phyloP scores from a whole-genome alignment of 2,113 vertebrate genomes.

The Megaceryle torquata region DNA sequence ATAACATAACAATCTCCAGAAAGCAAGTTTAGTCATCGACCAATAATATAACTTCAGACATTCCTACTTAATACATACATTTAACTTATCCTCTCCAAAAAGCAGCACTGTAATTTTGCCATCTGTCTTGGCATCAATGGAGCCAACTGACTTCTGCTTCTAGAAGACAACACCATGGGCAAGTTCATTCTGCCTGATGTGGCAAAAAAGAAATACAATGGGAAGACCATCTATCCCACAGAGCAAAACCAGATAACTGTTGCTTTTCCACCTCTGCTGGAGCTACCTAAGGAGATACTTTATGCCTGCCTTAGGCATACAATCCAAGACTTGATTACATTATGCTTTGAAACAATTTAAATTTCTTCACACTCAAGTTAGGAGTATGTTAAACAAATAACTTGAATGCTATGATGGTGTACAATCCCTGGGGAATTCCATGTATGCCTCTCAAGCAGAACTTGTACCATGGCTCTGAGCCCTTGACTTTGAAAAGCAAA shows the following conservation, averaged over 20 bases:
- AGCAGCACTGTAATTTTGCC: background rate
- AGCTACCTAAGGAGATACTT: background rate
- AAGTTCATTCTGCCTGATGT: background rate
- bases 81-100: background rate
- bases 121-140: background rate
- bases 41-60: background rate
- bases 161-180: background rate
- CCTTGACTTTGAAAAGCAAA: constrained; percentile 19
- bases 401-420: background rate
- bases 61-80: background rate
- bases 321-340: background rate
- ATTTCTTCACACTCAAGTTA: background rate
- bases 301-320: background rate
- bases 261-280: background rate
- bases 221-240: background rate
- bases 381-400: background rate
- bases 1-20: background rate
- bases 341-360: background rate
- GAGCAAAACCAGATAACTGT: background rate
- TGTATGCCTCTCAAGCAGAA: background rate
- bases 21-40: background rate
- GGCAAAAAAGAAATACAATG: background rate
- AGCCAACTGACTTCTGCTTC: background rate
- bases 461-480: background rate
- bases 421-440: background rate